Conservation (phyloP, 2,888 invertebrate genomes). For the Hylaea fasciaria region DNA sequence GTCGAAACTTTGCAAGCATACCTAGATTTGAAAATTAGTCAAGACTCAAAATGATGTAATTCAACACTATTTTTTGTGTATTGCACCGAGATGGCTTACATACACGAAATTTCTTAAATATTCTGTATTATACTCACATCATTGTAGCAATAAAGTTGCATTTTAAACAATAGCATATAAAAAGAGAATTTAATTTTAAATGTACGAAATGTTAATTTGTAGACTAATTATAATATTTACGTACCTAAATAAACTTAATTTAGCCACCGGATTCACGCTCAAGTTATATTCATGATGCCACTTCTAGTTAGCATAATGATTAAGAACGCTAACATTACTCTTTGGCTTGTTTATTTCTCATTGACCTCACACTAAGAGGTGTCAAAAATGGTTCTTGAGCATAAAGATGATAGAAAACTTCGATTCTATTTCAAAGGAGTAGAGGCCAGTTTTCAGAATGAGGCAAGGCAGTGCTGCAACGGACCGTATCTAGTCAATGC, state of each 20-base stretch:
- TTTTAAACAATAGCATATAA: slow-evolving; percentile 15
- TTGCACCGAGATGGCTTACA: background rate
- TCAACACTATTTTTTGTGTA: background rate
- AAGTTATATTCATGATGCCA: slow-evolving; percentile 29
- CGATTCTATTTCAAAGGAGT: slow-evolving; percentile 11
- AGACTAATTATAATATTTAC: background rate
- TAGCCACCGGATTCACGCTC: slow-evolving; percentile 36
- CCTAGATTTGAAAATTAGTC: no score
- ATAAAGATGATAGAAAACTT: background rate
- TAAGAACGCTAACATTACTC: slow-evolving; percentile 6
- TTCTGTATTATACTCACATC: background rate
- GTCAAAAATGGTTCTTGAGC: slow-evolving; percentile 8
- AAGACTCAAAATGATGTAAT: no score
- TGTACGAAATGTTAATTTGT: slow-evolving; percentile 2
- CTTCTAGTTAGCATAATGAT: slow-evolving; percentile 16
- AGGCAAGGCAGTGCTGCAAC: background rate
- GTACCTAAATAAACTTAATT: slow-evolving; percentile 10
- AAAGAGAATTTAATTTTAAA: slow-evolving; percentile 7
- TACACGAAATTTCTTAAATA: background rate
- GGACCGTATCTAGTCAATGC: slow-evolving; percentile 49
- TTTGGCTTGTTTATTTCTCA: slow-evolving; percentile 23
- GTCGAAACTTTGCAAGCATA: no score
- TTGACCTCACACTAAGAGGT: slow-evolving; percentile 22
- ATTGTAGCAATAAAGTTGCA: background rate
- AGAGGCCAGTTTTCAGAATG: slow-evolving; percentile 13